Percentiles rank a stretch among this genome's conserved stretches.
Conservation (phyloP, 2,113 vertebrate species). For the Bettongia penicillata region DNA sequence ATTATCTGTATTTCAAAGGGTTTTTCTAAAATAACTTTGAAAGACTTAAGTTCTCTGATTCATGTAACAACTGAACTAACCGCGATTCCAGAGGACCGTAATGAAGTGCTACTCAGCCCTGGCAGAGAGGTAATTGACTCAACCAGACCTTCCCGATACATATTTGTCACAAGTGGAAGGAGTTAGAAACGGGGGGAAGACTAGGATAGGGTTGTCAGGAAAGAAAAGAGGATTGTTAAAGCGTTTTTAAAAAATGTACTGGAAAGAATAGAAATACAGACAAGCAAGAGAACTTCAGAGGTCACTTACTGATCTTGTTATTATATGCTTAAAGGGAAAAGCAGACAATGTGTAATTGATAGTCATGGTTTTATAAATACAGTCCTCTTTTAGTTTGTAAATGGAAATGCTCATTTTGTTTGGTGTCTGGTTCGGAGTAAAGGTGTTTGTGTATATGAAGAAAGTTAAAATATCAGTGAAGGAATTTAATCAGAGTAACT, state of each 20-base stretch:
- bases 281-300: not conserved
- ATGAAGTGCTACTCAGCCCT: not conserved
- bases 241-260: not conserved
- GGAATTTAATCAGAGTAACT: no score
- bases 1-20: constrained; percentile 36
- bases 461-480: no score
- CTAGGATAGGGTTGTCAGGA: not conserved
- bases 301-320: not conserved
- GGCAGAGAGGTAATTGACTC: not conserved
- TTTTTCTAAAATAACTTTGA: not conserved
- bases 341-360: not conserved
- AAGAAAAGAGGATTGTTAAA: not conserved
- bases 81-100: not conserved
- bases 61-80: not conserved
- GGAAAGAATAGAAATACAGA: not conserved
- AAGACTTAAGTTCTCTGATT: not conserved
- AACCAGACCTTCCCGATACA: not conserved
- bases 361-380: no score
- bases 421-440: no score
- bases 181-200: not conserved
- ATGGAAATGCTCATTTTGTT: no score
- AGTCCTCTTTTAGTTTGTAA: no score
- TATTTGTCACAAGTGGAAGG: not conserved
- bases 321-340: not conserved
- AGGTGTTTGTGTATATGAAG: no score